A percentile compares a stretch with the other conserved stretches of the same genome.
These are phyloP conservation scores for Toxotes jaculatrix DNA, from an alignment of 2,113 vertebrate species.

Conservation along the genomic window DNA sequence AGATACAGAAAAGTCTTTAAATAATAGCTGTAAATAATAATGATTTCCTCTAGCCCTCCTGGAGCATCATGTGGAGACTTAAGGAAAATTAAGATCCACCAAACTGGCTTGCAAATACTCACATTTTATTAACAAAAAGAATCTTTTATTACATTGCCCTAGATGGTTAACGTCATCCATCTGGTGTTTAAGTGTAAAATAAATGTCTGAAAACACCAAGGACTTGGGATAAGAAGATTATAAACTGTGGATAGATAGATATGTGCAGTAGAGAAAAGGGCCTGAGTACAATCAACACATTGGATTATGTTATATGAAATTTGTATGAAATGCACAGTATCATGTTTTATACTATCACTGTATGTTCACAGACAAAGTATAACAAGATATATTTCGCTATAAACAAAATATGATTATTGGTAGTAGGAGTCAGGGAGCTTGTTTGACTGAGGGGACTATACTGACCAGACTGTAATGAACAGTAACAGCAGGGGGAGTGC, in stretches of 20 bases:
- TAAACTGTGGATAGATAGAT: too few species aligned
- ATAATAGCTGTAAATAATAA: slow-evolving; percentile 1
- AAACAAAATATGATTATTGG: too few species aligned
- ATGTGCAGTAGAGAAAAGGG: background rate
- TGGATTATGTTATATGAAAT: background rate
- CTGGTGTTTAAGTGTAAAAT: background rate
- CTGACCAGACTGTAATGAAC: background rate
- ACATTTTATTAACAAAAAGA: background rate
- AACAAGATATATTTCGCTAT: background rate
- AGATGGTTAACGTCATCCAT: background rate
- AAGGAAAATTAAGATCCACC: background rate
- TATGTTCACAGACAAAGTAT: background rate
- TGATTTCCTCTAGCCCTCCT: background rate
- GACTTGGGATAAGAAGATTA: background rate
- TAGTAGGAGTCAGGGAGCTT: background rate
- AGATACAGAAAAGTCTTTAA: slow-evolving; percentile 4
- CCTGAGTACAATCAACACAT: background rate
- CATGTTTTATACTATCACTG: too few species aligned
- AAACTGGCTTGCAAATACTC: slow-evolving; percentile 1
- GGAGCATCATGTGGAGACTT: background rate
- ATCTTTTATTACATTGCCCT: background rate
- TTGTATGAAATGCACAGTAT: background rate
- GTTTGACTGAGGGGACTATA: background rate
- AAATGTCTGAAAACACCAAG: too few species aligned
- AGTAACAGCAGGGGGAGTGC: slow-evolving; percentile 73